A percentile compares a stretch with the other conserved stretches of the same genome.
These are phyloP conservation scores for Scaeva pyrastri DNA, from an alignment of 2,888 invertebrate genomes.

Conservation along the genomic window DNA sequence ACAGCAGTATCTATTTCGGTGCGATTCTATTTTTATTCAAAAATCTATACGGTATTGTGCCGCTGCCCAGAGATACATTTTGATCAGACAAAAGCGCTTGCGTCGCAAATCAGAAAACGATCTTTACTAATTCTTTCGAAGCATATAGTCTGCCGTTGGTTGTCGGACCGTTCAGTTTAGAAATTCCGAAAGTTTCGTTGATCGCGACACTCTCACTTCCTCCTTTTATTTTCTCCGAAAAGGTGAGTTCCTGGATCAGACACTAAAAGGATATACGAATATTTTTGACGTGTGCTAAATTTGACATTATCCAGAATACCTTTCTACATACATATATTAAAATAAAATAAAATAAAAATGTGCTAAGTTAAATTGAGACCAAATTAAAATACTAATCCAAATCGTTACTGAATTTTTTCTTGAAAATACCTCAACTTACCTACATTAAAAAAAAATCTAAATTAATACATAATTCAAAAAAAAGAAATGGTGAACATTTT, in stretches of 20 bases:
- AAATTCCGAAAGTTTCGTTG: slow-evolving; percentile 83
- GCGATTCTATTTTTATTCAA: slow-evolving; percentile 82
- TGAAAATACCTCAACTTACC: background rate
- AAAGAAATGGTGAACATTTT: slow-evolving; percentile 37
- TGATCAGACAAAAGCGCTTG: slow-evolving; percentile 65
- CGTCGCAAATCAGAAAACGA: slow-evolving; percentile 78
- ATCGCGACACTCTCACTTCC: slow-evolving; percentile 83
- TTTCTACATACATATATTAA: too few relatives aligned
- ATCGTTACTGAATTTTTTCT: slow-evolving; percentile 23
- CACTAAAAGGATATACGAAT: background rate
- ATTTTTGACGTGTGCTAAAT: slow-evolving; percentile 19
- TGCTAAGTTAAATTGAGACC: slow-evolving; percentile 31
- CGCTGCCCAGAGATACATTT: slow-evolving; percentile 81
- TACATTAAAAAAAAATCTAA: background rate
- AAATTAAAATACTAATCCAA: background rate
- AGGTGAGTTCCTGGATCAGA: slow-evolving; percentile 82
- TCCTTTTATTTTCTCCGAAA: slow-evolving; percentile 83
- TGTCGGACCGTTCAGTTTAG: slow-evolving; percentile 84
- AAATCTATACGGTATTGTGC: slow-evolving; percentile 53
- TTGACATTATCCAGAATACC: slow-evolving; percentile 41
- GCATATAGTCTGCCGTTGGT: slow-evolving; percentile 84
- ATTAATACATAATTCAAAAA: background rate
- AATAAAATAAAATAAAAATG: slow-evolving; percentile 22
- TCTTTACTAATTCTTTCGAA: slow-evolving; percentile 79
- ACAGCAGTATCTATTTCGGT: slow-evolving; percentile 83